Percentiles rank a stretch among this genome's conserved stretches.
Conservation (phyloP, 2,888 invertebrate species). For the Heteromyza rotundicornis region DNA sequence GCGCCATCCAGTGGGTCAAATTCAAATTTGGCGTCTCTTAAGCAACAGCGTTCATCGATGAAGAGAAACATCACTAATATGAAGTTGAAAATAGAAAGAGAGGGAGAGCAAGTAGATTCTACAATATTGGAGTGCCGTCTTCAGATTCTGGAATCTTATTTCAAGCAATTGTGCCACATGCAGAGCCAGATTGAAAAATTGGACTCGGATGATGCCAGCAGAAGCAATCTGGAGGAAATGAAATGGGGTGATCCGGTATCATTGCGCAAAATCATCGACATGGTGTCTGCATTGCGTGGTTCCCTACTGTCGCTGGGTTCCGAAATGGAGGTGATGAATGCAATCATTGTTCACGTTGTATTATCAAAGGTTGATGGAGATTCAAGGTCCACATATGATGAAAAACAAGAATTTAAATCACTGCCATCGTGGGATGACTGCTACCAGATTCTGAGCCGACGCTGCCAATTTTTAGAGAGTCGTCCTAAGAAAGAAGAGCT, state of each 20-base stretch:
- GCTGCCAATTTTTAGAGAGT: constrained; percentile 16
- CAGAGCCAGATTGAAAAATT: background rate
- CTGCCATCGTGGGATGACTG: constrained; percentile 17
- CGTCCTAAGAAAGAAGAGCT: background rate
- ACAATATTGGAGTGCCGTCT: background rate
- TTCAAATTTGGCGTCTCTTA: too few relatives aligned
- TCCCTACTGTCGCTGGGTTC: constrained; percentile 3
- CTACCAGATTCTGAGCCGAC: constrained; percentile 5
- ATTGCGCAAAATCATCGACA: too few relatives aligned
- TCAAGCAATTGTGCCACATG: background rate
- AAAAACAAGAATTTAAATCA: background rate
- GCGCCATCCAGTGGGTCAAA: too few relatives aligned
- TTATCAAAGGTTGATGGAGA: background rate
- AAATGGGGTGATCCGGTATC: background rate
- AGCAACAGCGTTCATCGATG: background rate
- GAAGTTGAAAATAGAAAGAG: background rate
- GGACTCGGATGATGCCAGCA: background rate
- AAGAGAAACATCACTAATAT: background rate
- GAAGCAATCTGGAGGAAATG: background rate
- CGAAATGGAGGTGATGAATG: constrained; percentile 9
- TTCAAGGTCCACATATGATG: background rate
- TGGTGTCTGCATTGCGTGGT: constrained; percentile 5
- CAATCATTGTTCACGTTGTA: constrained; percentile 8
- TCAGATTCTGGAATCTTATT: background rate
- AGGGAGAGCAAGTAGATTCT: background rate